Percentiles rank a stretch among this genome's conserved stretches.
Conservation (phyloP, 2,888 invertebrate species). For the Tachina lurida region DNA sequence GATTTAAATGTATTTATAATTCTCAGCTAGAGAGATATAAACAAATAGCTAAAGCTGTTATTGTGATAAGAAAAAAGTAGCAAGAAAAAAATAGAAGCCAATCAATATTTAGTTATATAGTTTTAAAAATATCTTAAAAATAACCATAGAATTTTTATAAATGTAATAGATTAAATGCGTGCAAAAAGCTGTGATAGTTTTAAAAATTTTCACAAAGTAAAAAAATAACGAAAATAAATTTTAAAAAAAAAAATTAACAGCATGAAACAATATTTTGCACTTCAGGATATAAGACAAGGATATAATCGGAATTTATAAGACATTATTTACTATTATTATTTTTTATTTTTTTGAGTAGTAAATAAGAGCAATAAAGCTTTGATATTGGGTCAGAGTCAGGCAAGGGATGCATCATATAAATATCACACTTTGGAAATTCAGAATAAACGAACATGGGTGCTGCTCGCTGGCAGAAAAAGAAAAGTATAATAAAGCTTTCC, state of each 20-base stretch:
- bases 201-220: slow-evolving; percentile 73
- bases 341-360: background rate
- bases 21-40: slow-evolving; percentile 35
- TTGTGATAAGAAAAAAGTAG: slow-evolving; percentile 72
- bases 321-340: too few species aligned
- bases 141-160: slow-evolving; percentile 32
- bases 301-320: background rate
- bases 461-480: too few species aligned
- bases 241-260: slow-evolving; percentile 39
- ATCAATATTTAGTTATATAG: slow-evolving; percentile 1
- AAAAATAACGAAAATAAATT: slow-evolving; percentile 3
- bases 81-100: slow-evolving; percentile 29
- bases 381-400: background rate
- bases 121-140: slow-evolving; percentile 32
- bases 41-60: slow-evolving; percentile 72
- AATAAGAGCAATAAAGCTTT: background rate
- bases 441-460: too few species aligned
- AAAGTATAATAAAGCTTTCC: too few species aligned
- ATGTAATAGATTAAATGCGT: slow-evolving; percentile 73
- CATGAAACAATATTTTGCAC: slow-evolving; percentile 45
- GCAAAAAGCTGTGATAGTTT: slow-evolving; percentile 80
- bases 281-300: background rate
- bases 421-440: too few species aligned
- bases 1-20: slow-evolving; percentile 16
- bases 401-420: too few species aligned